phyloP scores from a whole-genome alignment of 37 sponge, comb jelly and placozoan genomes.

The Oscarella lobularis region DNA sequence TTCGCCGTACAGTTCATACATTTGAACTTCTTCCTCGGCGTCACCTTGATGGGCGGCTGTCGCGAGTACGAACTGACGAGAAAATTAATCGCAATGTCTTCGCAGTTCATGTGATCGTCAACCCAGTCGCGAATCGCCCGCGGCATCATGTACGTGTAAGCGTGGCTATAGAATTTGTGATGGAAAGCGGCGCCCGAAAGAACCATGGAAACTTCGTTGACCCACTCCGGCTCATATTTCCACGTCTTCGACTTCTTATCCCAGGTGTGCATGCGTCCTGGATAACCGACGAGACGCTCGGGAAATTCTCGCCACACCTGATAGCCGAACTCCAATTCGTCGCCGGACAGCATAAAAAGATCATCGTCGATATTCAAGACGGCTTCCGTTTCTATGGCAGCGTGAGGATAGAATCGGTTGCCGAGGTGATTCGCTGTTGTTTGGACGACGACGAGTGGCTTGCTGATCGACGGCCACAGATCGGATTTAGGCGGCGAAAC shows the following conservation, averaged over 20 bases:
- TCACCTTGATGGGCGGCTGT: slow-evolving; percentile 51
- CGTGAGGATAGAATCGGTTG: slow-evolving; percentile 57
- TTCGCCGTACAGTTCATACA: slow-evolving; percentile 30
- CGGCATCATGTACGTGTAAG: slow-evolving; percentile 42
- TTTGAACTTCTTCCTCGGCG: slow-evolving; percentile 45
- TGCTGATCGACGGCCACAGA: slow-evolving; percentile 36
- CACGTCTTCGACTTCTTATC: slow-evolving; percentile 11
- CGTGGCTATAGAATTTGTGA: slow-evolving; percentile 56
- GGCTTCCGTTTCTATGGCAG: slow-evolving; percentile 36
- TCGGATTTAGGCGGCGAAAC: slow-evolving; percentile 39
- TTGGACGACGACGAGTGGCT: slow-evolving; percentile 34
- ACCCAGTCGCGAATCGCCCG: slow-evolving; percentile 36
- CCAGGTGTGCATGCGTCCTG: slow-evolving; percentile 42
- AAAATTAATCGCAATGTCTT: slow-evolving; percentile 71
- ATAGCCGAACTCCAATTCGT: slow-evolving; percentile 74
- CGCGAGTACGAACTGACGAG: slow-evolving; percentile 44
- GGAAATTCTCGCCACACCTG: slow-evolving; percentile 65
- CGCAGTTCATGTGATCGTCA: slow-evolving; percentile 56
- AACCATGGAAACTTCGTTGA: slow-evolving; percentile 56
- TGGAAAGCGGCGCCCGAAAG: slow-evolving; percentile 72
- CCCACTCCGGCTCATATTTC: slow-evolving; percentile 48
- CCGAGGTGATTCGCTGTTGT: slow-evolving; percentile 39
- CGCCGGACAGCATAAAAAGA: slow-evolving; percentile 51
- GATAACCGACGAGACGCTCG: slow-evolving; percentile 51
- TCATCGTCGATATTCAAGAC: slow-evolving; percentile 63